Base-by-base conservation (phyloP, 1,140 invertebrate genomes). In the Drosophila parabipectinata region DNA sequence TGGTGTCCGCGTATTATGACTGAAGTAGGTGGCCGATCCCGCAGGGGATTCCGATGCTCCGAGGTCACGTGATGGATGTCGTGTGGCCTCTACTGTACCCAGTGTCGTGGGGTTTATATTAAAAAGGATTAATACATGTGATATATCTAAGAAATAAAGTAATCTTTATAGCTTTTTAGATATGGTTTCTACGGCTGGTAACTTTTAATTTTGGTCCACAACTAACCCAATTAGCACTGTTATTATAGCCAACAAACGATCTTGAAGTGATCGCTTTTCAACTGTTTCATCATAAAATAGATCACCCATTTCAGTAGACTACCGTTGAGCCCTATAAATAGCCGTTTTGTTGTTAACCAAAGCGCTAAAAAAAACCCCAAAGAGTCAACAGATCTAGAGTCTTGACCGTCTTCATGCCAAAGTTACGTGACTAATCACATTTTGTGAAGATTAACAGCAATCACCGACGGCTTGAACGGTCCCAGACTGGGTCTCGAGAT, bases 361-460 rank as follows among this genome's bases (percentile, higher is more conserved):
- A 56, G 39, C 41, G 54, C 44, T 45, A 50, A 56, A 39, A 58
- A 60, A 15, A 39, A 26, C 34, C 47, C 48, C 48, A 8, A 53
- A 21, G 24, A 37, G 12, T 10, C 51, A 44, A 18, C 10, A 34
- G 7, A 24, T 44, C 47, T 51, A 28, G 62, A 39, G 53, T 56
- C 45, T 57, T 62, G 59, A 24, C 44, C 62, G 76, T 77, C 74
- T 76, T 52, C 55, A 72, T 83, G 80, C 80, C 79, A 84, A 84
- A 74, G 81, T 88, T 88, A 87, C 82, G 82, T 87, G 82, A 87
- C 82, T 87, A 87, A 87, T 87, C 83, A 88, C 83, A 88, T 87
- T 83, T 83, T 61, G 37, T 72, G 56, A 69, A 87, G 82, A 87
- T 87, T 87, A 88, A 77, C 83, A 87, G 75, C 83, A 87, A 88